phyloP scores from a whole-genome alignment of 2,797 vertebrate species.

The Sebastes kiyomatsui region DNA sequence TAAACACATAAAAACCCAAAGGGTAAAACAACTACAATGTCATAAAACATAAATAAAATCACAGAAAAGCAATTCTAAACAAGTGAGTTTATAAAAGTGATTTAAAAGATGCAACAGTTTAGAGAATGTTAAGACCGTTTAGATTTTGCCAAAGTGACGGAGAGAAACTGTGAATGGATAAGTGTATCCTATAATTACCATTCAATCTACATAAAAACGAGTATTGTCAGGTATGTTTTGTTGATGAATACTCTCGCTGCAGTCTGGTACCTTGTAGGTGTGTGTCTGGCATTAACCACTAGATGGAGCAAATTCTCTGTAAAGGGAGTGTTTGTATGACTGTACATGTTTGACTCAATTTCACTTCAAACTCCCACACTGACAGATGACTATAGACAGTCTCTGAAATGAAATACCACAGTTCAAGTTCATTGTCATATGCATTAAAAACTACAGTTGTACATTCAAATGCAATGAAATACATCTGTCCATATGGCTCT shows the following conservation, averaged over 20 bases:
- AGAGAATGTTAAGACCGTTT: too few relatives aligned
- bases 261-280: background rate
- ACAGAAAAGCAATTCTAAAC: too few relatives aligned
- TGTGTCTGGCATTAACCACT: slow-evolving; percentile 40
- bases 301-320: slow-evolving; percentile 55
- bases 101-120: too few relatives aligned
- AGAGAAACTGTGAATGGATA: background rate
- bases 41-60: too few relatives aligned
- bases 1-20: too few relatives aligned
- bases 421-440: too few relatives aligned
- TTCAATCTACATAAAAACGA: background rate
- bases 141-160: too few relatives aligned
- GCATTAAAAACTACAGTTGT: too few relatives aligned
- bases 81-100: too few relatives aligned
- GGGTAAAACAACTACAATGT: too few relatives aligned
- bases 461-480: too few relatives aligned
- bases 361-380: background rate
- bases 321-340: background rate
- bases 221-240: background rate
- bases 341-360: background rate
- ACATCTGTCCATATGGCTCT: too few relatives aligned
- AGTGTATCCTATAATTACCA: background rate
- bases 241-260: background rate
- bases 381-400: background rate
- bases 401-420: background rate